Conservation (phyloP, 1,140 invertebrate genomes). For the Anagrus nilaparvatae region DNA sequence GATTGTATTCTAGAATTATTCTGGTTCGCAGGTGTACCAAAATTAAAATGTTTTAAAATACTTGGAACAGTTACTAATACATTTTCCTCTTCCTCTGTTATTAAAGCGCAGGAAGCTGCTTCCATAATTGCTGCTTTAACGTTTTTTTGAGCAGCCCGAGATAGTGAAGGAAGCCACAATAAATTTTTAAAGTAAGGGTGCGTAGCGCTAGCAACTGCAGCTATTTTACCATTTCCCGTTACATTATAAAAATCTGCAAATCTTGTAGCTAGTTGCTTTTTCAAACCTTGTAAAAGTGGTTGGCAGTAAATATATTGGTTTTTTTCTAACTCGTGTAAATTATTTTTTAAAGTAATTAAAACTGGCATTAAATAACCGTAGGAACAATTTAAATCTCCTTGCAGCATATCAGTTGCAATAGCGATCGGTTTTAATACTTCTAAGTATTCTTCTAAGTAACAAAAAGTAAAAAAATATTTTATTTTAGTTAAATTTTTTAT, state of each 20-base stretch:
- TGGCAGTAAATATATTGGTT: background rate
- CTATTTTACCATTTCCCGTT: constrained; percentile 5
- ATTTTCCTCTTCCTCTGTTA: too few species aligned
- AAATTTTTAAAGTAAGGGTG: constrained; percentile 4
- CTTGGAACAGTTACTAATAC: background rate
- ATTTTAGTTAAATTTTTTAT: background rate
- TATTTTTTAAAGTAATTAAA: constrained; percentile 9
- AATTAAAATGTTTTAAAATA: constrained; percentile 4
- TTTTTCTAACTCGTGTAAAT: constrained; percentile 1
- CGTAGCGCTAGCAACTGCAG: constrained; percentile 11
- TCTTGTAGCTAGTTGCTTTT: constrained; percentile 7
- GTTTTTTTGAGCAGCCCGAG: constrained; percentile 3
- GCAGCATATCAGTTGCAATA: constrained; percentile 11
- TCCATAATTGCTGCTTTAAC: too few species aligned
- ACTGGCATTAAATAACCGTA: constrained; percentile 14
- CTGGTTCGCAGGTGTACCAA: background rate
- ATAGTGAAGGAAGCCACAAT: constrained; percentile 11
- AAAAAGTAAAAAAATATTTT: constrained; percentile 3
- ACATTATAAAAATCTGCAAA: constrained; percentile 12
- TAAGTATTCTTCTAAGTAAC: constrained; percentile 14
- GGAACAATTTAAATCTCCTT: constrained; percentile 12
- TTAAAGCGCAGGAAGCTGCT: too few species aligned
- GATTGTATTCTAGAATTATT: constrained; percentile 8
- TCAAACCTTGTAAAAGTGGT: background rate
- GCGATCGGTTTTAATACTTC: constrained; percentile 9